These are phyloP conservation scores for Hippolais icterina DNA, from an alignment of 2,113 vertebrate genomes.

Conservation along the genomic window DNA sequence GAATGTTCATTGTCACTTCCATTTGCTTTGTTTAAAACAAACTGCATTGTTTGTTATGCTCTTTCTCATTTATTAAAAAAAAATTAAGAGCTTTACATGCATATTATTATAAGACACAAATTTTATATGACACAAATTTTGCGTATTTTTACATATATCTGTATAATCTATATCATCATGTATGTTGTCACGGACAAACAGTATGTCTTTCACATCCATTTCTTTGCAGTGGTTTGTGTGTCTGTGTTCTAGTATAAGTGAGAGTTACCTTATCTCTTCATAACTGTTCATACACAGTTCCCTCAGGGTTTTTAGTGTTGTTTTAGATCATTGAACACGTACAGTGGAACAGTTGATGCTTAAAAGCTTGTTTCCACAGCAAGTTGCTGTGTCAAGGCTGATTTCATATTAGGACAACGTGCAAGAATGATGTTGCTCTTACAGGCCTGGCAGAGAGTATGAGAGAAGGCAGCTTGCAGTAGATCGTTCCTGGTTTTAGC, in stretches of 20 bases:
- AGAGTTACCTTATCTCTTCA: background rate
- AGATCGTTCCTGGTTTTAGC: background rate
- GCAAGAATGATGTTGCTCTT: background rate
- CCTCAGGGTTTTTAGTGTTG: background rate
- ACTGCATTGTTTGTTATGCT: background rate
- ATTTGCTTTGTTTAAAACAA: background rate
- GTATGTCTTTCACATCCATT: background rate
- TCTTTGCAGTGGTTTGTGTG: background rate
- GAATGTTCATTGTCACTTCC: background rate
- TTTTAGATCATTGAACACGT: background rate
- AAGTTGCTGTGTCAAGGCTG: background rate
- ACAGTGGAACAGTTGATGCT: background rate
- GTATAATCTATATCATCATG: background rate
- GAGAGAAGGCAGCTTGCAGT: background rate
- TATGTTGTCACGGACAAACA: background rate
- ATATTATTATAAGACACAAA: background rate
- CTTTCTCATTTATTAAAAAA: background rate
- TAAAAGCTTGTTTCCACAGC: background rate
- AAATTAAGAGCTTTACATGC: background rate
- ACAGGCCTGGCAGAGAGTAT: background rate
- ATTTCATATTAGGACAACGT: background rate
- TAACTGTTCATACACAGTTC: background rate
- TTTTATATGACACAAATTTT: background rate
- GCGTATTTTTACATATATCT: background rate
- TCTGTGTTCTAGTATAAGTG: background rate